A percentile compares a stretch with the other conserved stretches of the same genome.
Conservation (phyloP, 2,113 vertebrate genomes). For the Melanocharis versteri region DNA sequence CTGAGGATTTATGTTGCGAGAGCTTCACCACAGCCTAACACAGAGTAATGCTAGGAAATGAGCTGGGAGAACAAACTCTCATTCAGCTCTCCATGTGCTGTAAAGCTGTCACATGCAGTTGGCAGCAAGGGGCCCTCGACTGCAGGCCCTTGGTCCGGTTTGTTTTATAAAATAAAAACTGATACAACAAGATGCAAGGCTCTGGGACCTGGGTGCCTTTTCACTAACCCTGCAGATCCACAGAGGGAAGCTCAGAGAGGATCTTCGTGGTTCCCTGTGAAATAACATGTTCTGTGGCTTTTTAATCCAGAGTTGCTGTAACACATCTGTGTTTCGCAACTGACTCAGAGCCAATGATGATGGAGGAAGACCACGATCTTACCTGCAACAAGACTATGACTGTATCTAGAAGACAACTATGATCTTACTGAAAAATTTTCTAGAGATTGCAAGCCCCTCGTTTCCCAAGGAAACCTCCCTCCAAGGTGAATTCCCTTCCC, state of each 20-base stretch:
- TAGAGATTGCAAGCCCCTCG: neutral
- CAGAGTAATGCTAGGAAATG: constrained; percentile 13
- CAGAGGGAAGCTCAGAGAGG: neutral
- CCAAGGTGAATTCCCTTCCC: neutral
- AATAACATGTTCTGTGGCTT: neutral
- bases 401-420: neutral
- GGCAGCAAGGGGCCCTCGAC: constrained; percentile 6
- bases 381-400: neutral
- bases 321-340: neutral
- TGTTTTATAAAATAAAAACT: neutral
- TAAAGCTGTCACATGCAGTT: constrained; percentile 15
- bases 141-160: neutral
- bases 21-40: neutral
- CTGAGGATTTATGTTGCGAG: constrained; percentile 50
- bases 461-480: neutral
- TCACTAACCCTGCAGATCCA: neutral
- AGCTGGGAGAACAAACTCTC: constrained; percentile 47
- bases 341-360: neutral
- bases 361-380: neutral
- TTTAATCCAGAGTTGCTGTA: neutral
- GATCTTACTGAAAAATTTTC: neutral
- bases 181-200: neutral
- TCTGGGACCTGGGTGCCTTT: neutral
- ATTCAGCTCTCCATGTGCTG: neutral
- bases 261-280: neutral